A percentile compares a stretch with the other conserved stretches of the same genome.
Conservation (phyloP, 2,113 vertebrate genomes). For the Scophthalmus maximus region DNA sequence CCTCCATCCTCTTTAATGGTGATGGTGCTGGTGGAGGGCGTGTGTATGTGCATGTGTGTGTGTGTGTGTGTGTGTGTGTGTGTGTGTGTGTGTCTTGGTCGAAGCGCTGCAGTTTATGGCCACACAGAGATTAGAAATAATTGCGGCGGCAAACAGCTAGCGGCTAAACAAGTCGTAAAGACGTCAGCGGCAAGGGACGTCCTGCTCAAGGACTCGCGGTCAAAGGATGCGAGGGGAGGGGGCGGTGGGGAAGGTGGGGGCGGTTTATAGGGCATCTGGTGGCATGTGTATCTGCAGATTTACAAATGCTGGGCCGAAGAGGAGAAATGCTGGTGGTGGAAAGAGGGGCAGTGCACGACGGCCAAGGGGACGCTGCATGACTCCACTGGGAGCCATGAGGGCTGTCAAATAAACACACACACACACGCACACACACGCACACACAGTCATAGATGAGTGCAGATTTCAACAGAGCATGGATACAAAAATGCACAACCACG, state of each 20-base stretch:
- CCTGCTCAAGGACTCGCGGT: slow-evolving; percentile 79
- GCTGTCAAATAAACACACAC: slow-evolving; percentile 53
- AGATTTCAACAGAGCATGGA: slow-evolving; percentile 28
- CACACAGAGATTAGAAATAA: slow-evolving; percentile 76
- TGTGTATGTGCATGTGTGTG: too few species aligned
- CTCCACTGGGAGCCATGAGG: slow-evolving; percentile 65
- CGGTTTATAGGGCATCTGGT: slow-evolving; percentile 72
- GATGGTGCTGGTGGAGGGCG: slow-evolving; percentile 24
- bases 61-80: too few species aligned
- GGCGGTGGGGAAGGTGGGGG: slow-evolving; percentile 10
- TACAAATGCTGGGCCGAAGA: slow-evolving; percentile 57
- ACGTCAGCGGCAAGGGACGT: slow-evolving; percentile 68
- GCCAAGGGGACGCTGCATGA: slow-evolving; percentile 42
- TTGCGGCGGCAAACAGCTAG: slow-evolving; percentile 71
- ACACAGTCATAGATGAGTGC: slow-evolving; percentile 12
- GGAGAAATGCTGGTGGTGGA: slow-evolving; percentile 12
- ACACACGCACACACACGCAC: slow-evolving; percentile 22
- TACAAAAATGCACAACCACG: slow-evolving; percentile 25
- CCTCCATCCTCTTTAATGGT: slow-evolving; percentile 52
- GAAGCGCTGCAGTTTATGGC: slow-evolving; percentile 56
- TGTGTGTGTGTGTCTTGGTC: slow-evolving; percentile 37
- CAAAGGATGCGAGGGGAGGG: slow-evolving; percentile 48
- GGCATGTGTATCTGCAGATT: slow-evolving; percentile 66
- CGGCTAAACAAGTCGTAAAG: slow-evolving; percentile 80
- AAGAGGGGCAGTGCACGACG: slow-evolving; percentile 13